Conservation (phyloP, 2,888 invertebrate species). For the Cephus nigrinus region DNA sequence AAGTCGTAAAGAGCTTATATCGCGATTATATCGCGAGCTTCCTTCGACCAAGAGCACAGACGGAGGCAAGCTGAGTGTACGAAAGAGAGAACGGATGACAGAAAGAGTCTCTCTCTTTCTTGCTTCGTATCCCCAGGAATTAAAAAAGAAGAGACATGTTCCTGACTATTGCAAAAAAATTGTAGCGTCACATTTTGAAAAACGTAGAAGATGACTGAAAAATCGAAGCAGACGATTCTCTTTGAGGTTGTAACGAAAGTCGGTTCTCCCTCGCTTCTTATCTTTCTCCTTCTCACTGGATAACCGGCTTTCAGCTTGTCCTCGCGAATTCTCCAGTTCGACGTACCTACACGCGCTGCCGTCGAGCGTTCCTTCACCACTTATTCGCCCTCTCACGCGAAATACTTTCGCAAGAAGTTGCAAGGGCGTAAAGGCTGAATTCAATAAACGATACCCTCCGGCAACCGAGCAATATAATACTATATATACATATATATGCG, state of each 20-base stretch:
- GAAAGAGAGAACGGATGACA: neutral
- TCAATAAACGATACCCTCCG: slow-evolving; percentile 40
- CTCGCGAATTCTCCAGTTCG: neutral
- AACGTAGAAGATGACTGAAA: neutral
- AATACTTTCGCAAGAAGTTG: slow-evolving; percentile 24
- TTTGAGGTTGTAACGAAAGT: neutral
- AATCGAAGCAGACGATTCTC: neutral
- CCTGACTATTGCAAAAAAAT: neutral
- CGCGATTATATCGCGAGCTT: neutral
- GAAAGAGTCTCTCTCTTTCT: neutral
- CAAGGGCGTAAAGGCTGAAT: slow-evolving; percentile 32
- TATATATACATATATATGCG: slow-evolving; percentile 14
- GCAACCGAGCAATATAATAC: slow-evolving; percentile 19
- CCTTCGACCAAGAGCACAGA: neutral
- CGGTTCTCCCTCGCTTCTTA: neutral
- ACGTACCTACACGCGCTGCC: neutral
- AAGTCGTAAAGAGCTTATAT: slow-evolving; percentile 15
- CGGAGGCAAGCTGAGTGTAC: neutral
- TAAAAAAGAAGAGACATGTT: neutral
- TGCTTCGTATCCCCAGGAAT: neutral
- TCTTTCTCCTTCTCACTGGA: neutral
- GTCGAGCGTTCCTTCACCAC: neutral
- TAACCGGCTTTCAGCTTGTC: neutral
- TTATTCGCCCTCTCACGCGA: neutral
- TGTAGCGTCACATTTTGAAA: neutral